phyloP scores from a whole-genome alignment of 2,797 vertebrate species.

The Babyrousa celebensis region DNA sequence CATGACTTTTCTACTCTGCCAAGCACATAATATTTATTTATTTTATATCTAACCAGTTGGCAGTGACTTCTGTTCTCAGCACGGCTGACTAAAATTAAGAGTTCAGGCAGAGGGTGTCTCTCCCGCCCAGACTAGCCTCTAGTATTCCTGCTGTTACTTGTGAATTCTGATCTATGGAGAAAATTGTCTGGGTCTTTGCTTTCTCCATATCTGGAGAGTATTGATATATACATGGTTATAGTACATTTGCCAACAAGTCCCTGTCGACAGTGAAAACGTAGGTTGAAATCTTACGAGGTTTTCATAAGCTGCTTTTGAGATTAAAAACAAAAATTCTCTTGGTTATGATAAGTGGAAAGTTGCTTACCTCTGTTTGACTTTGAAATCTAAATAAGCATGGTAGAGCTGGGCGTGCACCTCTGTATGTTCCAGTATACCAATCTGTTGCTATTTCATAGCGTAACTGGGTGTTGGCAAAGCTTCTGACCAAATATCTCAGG shows the following conservation, averaged over 20 bases:
- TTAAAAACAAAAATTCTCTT: slow-evolving; percentile 33
- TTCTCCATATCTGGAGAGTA: slow-evolving; percentile 26
- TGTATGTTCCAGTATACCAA: background rate
- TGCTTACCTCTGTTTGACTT: slow-evolving; percentile 10
- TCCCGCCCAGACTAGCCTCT: slow-evolving; percentile 73
- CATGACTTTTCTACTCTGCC: slow-evolving; percentile 65
- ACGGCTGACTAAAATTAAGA: slow-evolving; percentile 87
- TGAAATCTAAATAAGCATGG: background rate
- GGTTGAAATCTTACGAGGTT: slow-evolving; percentile 44
- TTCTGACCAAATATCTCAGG: background rate
- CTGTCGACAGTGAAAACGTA: slow-evolving; percentile 62
- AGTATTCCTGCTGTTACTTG: slow-evolving; percentile 75
- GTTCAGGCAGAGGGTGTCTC: slow-evolving; percentile 78
- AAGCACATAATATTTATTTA: slow-evolving; percentile 81
- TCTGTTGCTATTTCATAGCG: background rate
- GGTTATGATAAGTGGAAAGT: background rate
- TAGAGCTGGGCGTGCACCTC: background rate
- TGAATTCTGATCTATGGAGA: slow-evolving; percentile 73
- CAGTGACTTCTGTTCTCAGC: slow-evolving; percentile 90
- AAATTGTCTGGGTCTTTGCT: slow-evolving; percentile 55
- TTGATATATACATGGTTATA: background rate
- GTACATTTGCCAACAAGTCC: slow-evolving; percentile 41
- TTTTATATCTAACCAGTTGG: slow-evolving; percentile 88
- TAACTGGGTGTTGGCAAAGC: background rate
- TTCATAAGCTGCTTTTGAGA: slow-evolving; percentile 21